A percentile compares a stretch with the other conserved stretches of the same genome.
Conservation (phyloP, 2,797 vertebrate genomes). For the Phoebastria nigripes region DNA sequence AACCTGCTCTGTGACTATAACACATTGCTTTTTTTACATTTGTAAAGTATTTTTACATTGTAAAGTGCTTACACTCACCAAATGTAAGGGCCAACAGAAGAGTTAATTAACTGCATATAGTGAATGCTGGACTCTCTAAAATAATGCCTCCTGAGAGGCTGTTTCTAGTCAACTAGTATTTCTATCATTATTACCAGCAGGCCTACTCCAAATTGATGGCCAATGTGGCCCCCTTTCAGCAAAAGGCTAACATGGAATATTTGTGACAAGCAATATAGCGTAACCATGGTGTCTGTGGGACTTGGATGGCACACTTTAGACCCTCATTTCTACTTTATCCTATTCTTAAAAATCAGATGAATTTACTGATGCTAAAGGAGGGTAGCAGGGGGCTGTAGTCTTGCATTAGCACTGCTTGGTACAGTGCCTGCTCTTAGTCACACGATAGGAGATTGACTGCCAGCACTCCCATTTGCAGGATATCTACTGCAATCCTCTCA, state of each 20-base stretch:
- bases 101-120: background rate
- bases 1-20: background rate
- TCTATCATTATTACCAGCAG: background rate
- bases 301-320: background rate
- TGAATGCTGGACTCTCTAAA: background rate
- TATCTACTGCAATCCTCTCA: background rate
- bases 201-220: background rate
- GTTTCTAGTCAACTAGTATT: background rate
- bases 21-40: background rate
- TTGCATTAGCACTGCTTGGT: background rate
- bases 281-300: background rate
- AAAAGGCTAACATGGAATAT: background rate
- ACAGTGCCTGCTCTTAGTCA: background rate
- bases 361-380: background rate
- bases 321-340: background rate
- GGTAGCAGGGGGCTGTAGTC: background rate
- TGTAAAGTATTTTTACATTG: background rate
- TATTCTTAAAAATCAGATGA: background rate
- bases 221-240: background rate
- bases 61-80: background rate
- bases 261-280: background rate
- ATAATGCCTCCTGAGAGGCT: background rate
- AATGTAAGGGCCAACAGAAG: background rate
- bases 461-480: background rate
- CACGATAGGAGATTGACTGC: background rate